Percentiles rank a stretch among this genome's conserved stretches.
Conservation (phyloP, 2,113 vertebrate genomes). For the Myrmophylax atrothorax region DNA sequence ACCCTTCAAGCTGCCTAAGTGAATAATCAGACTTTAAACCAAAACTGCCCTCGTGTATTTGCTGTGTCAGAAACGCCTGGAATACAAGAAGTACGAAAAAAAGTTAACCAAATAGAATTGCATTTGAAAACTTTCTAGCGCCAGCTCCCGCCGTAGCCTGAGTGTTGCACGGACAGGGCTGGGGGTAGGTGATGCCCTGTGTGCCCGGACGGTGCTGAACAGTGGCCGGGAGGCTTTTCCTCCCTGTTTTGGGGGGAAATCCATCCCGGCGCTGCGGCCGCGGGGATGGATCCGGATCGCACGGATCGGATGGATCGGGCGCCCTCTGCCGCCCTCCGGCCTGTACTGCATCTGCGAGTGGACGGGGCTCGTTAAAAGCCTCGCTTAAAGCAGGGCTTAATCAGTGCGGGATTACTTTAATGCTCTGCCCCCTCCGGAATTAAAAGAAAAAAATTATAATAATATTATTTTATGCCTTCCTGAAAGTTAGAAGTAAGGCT, state of each 20-base stretch:
- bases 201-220: background rate
- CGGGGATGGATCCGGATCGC: too few relatives aligned
- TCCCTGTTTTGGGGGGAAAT: background rate
- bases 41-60: background rate
- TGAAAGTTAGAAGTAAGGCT: background rate
- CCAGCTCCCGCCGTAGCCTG: fast-evolving
- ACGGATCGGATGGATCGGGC: background rate
- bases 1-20: background rate
- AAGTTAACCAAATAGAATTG: background rate
- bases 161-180: background rate
- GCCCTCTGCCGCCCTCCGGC: conserved; percentile 68
- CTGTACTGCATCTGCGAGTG: conserved; percentile 1
- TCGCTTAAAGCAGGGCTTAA: background rate
- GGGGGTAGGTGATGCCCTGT: background rate
- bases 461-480: background rate
- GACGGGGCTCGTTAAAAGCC: background rate
- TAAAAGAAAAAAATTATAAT: background rate
- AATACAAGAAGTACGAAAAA: background rate
- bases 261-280: background rate
- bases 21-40: background rate
- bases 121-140: background rate
- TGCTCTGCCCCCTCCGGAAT: background rate
- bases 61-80: background rate
- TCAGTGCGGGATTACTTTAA: background rate
- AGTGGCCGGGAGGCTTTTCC: background rate